These are phyloP conservation scores for Murina feae DNA, from an alignment of 2,113 vertebrate genomes.

Conservation along the genomic window DNA sequence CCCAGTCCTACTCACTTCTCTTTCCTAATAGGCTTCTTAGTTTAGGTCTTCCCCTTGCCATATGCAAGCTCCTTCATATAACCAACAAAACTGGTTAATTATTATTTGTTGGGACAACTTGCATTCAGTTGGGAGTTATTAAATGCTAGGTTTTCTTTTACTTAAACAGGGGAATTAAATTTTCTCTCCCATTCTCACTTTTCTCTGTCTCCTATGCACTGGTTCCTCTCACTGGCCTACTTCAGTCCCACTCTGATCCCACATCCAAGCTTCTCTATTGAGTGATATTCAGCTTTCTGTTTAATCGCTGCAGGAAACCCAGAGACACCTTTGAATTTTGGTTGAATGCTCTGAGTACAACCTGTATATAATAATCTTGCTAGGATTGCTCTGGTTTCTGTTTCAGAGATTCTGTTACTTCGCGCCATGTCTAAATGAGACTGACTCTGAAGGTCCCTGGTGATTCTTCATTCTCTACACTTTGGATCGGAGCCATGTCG, in stretches of 20 bases:
- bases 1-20: background rate
- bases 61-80: background rate
- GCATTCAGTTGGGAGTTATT: background rate
- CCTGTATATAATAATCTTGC: background rate
- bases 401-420: background rate
- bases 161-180: background rate
- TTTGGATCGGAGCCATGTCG: background rate
- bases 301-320: background rate
- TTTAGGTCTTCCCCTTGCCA: background rate
- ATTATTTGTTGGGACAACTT: background rate
- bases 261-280: background rate
- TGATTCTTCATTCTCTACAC: background rate
- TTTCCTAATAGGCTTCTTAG: background rate
- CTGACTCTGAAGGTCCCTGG: background rate
- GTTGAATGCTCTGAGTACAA: background rate
- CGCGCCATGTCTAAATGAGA: background rate
- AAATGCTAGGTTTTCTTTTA: background rate
- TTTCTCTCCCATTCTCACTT: background rate
- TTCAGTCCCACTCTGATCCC: background rate
- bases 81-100: background rate
- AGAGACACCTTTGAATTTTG: background rate
- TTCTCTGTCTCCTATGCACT: background rate
- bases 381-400: background rate
- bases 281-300: background rate
- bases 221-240: background rate